Conservation (phyloP, 2,797 vertebrate species). For the Manis crassicaudata region DNA sequence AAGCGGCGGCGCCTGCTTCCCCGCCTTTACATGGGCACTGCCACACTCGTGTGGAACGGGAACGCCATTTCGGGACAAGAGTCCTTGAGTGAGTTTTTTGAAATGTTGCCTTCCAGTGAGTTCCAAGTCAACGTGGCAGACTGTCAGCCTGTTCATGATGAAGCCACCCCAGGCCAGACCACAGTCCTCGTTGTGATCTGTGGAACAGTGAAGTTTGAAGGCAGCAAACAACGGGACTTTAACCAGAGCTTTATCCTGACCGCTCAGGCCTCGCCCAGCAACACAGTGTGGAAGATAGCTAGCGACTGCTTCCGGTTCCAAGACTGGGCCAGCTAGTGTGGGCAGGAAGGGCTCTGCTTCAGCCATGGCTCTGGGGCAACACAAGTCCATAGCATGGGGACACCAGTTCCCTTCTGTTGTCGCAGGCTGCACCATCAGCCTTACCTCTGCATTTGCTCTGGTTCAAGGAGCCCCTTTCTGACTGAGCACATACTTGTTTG, state of each 20-base stretch:
- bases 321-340: constrained; percentile 91
- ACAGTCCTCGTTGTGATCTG: constrained; percentile 95
- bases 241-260: constrained; percentile 98
- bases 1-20: constrained; percentile 96
- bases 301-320: constrained; percentile 99
- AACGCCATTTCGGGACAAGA: constrained; percentile 94
- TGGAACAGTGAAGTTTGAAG: constrained; percentile 96
- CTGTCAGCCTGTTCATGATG: constrained; percentile 98
- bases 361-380: not conserved
- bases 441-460: not conserved
- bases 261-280: constrained; percentile 93
- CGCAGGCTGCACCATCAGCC: not conserved
- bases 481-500: constrained; percentile 34
- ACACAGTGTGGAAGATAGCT: constrained; percentile 97
- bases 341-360: not conserved
- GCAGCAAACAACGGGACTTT: constrained; percentile 97
- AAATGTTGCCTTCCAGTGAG: constrained; percentile 96
- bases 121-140: constrained; percentile 95
- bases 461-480: not conserved
- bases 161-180: constrained; percentile 97
- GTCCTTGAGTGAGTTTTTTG: constrained; percentile 94
- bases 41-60: constrained; percentile 97
- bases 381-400: not conserved
- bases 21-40: constrained; percentile 95
- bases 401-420: not conserved